Base-by-base conservation (phyloP, 2,797 vertebrate species). In the Paguma larvata region DNA sequence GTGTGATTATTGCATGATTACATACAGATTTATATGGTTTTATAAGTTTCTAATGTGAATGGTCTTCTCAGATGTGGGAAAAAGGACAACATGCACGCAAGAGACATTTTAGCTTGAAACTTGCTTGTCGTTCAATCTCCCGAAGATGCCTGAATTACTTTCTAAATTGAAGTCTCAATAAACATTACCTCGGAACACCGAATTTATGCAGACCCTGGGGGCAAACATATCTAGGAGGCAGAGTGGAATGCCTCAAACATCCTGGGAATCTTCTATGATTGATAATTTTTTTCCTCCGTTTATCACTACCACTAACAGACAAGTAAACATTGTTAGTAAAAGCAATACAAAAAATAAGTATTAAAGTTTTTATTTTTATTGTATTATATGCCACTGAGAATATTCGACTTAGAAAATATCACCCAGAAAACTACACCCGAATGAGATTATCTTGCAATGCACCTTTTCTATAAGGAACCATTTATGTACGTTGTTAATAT, bases 371-470 rank as follows among this genome's bases (percentile, higher is more conserved):
- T 91, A 78, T 70, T 91, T 72, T 83, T 70, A 59, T 82, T 80
- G 41, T 48, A 30, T 79, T 84, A 16, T 9, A 25, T 70, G 38
- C 41, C 80, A 56, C 11, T 89, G 27, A 7, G 65, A 88, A 85
- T 70, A 38, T 88, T 92, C 90, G 67, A 67, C n/a, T 77, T 80
- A 80, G 48, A 96, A 91, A 84, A n/a, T 62, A 84, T 14, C 12
- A 6, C 30, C 48, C 88, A 34, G 59, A 78, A 93, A 89, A 85
- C 78, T 38, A 53, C 6, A 38, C 6, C 38, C 67, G 38, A 83
- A 16, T 44, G 68, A 92, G 6, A 85, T 78, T n/a, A 11, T 41
- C n/a, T 70, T 59, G 25, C 13, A 92, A 27, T 85, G 23, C 5
- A 83, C 70, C 2, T n/a, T 75, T 2, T 75, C 7, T 65, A 7